Evolutionary conservation across 92 coral and sea anemone genomes (phyloP), one percentile per base, ranked within the genome.

Genomic region (Palythoa grandis): DNA sequence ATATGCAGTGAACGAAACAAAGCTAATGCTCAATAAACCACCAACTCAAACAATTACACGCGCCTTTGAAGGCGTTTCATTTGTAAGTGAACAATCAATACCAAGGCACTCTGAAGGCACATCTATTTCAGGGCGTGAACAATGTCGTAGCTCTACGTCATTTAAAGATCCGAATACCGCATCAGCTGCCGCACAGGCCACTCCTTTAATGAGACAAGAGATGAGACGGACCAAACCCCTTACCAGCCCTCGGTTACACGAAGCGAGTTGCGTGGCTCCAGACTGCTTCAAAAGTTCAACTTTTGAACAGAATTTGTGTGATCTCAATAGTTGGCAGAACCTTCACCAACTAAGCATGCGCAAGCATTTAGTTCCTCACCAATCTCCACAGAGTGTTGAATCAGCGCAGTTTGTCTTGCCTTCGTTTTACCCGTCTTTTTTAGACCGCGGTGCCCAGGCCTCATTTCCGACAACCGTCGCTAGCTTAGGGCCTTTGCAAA

Each of bases 361-460:
- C 60, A 47, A 69, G 23, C 74, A 70, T 43, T 17, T 63, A 0
- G 75, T 48, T n/a, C 85, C 85, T 63, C 20, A 39, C 57, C 61
- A 29, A 15, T 40, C 74, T 63, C 43, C 71, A 43, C 72, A 66
- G 39, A 52, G n/a, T n/a, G 58, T 48, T 43, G 15, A 14, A 2
- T 74, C 85, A 48, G 72, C 74, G 22, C 65, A 63, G 74, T 66
- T 80, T 24, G 8, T 80, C 13, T 23, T 80, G 23, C 74, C 85
- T 9, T 47, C 85, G 60, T 15, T 79, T 53, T 37, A 47, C 40
- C 73, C 72, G 47, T 69, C 74, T 23, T 13, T 7, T 52, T 66
- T 65, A 52, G 47, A 8, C 74, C 58, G 17, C n/a, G 60, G 22
- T 9, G 23, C 20, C 60, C 74, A 69, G 24, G 74, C 74, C 8